phyloP scores from a whole-genome alignment of 2,888 invertebrate species.

The Adineta ricciae region DNA sequence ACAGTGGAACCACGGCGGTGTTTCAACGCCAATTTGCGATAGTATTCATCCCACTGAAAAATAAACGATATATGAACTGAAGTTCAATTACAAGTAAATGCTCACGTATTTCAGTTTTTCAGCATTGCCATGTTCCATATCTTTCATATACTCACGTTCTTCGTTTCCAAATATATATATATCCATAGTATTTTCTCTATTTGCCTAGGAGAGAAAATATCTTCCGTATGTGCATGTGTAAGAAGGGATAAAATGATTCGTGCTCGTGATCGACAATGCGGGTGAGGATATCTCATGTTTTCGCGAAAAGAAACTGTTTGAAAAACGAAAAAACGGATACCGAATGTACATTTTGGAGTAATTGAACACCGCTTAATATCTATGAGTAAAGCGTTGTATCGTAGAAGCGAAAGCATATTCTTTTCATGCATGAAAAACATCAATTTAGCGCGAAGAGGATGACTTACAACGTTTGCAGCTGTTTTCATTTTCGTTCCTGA shows the following conservation, averaged over 20 bases:
- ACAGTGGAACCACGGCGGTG: not conserved
- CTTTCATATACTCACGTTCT: not conserved
- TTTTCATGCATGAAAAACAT: not conserved
- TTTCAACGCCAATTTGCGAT: not conserved
- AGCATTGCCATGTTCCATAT: not conserved
- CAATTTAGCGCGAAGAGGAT: not conserved
- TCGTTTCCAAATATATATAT: not conserved
- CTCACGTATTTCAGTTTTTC: constrained; percentile 18
- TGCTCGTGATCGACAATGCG: not conserved
- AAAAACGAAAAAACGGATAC: not conserved
- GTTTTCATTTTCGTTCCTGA: constrained; percentile 1
- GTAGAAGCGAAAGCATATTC: not conserved
- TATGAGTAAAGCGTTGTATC: not conserved
- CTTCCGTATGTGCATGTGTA: not conserved
- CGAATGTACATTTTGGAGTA: not conserved
- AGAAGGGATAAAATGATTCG: not conserved
- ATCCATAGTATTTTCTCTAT: not conserved
- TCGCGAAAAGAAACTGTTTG: not conserved
- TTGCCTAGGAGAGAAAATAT: not conserved
- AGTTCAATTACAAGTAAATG: too few species aligned
- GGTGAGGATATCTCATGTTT: not conserved
- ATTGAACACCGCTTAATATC: not conserved
- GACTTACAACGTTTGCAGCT: not conserved
- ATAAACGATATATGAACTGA: too few species aligned
- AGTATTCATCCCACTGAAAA: not conserved